Base-by-base conservation (phyloP, 2,888 invertebrate species). In the Spialia ferax region DNA sequence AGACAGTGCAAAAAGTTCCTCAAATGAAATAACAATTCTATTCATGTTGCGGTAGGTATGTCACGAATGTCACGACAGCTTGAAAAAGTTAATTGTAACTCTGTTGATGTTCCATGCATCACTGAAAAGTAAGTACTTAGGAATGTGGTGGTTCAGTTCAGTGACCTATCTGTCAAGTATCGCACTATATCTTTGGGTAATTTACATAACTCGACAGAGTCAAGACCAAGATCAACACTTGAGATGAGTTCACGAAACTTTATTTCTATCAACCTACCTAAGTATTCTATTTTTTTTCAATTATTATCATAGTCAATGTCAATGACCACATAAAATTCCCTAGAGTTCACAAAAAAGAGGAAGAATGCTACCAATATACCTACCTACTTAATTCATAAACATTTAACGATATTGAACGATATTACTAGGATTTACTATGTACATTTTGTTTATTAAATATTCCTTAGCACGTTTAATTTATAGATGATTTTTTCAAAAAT, bases 161-260 rank as follows among this genome's bases (percentile, higher is more conserved):
- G 71, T 81, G 91, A 93, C 87, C 91, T 79, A 83, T 84, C 77
- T 81, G 90, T 87, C 83, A 86, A 83, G 84, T 89, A 88, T 89
- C 80, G 83, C 88, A 87, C 86, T 83, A 77, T 75, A 80, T 85
- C 83, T 88, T 85, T 82, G 81, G 81, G 77, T 86, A 85, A 93
- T 93, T 93, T 89, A 91, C 93, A 93, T 93, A 93, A 93, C 90
- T 87, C 83, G 88, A 88, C 89, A 87, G 81, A 86, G 77, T 81
- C 83, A 84, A 89, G 83, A 83, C 81, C 77, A 86, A 88, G 77
- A 88, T 82, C 86, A 85, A 89, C 84, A 91, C 85, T 87, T 83
- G 74, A 84, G 86, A 85, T 86, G 79, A 82, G 89, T 89, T 85
- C 81, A 84, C 80, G 60, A 79, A 86, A 86, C 75, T 80, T 82